Conservation (phyloP, 2,113 vertebrate species). For the Ctenomys sociabilis region DNA sequence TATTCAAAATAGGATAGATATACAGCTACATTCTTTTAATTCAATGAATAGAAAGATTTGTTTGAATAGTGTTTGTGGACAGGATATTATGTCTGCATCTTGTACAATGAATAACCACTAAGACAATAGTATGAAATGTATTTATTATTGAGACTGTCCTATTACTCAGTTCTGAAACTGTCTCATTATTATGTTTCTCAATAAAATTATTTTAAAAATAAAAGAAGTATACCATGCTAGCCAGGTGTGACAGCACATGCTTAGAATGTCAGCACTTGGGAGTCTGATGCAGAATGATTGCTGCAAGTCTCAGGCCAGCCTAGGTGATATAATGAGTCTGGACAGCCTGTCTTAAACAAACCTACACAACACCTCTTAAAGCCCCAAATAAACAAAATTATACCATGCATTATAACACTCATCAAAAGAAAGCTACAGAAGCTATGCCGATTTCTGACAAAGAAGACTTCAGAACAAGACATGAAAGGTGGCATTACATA, state of each 20-base stretch:
- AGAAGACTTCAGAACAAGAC: background rate
- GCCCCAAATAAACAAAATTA: background rate
- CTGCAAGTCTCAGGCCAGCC: background rate
- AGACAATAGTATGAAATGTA: too few relatives aligned
- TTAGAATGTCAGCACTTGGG: background rate
- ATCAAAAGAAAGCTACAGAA: background rate
- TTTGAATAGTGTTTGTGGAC: too few relatives aligned
- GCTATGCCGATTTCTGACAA: background rate
- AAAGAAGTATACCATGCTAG: background rate
- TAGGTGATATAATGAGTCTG: background rate
- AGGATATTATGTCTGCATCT: too few relatives aligned
- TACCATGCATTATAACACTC: background rate
- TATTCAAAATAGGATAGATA: too few relatives aligned
- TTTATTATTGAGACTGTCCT: too few relatives aligned
- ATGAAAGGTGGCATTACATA: background rate
- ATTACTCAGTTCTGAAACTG: too few relatives aligned
- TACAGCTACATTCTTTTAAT: too few relatives aligned
- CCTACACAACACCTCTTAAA: background rate
- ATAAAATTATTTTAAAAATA: too few relatives aligned
- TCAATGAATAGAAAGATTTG: too few relatives aligned
- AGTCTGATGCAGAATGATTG: background rate
- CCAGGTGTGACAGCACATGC: background rate
- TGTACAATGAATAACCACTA: too few relatives aligned
- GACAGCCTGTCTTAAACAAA: background rate
- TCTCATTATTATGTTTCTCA: too few relatives aligned